Conservation (phyloP, 2,113 vertebrate species). For the Eira barbara region DNA sequence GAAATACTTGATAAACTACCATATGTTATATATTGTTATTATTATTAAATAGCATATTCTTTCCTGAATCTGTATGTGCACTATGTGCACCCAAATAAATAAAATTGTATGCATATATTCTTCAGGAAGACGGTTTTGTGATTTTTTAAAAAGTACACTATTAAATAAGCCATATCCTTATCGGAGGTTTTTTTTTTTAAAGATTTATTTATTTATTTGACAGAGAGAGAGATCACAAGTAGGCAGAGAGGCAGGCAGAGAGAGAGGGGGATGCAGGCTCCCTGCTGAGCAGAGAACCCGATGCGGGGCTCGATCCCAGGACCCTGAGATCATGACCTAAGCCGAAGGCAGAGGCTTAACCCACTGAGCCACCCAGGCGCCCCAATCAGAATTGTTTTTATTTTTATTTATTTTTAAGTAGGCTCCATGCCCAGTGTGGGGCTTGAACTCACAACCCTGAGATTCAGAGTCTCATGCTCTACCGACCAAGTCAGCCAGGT, state of each 20-base stretch:
- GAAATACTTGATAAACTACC: conserved; percentile 7
- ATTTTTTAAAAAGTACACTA: background rate
- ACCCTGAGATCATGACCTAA: no score
- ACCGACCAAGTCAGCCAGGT: background rate
- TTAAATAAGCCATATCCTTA: background rate
- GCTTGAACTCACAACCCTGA: background rate
- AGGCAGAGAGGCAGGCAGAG: no score
- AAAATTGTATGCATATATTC: conserved; percentile 5
- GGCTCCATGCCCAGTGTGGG: background rate
- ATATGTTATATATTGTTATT: background rate
- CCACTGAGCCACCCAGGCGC: no score
- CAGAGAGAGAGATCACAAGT: no score
- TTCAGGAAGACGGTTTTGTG: background rate
- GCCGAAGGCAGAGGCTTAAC: no score
- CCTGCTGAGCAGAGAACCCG: no score
- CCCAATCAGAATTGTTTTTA: background rate
- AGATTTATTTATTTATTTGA: background rate
- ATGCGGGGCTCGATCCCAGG: no score
- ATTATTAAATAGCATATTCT: conserved; percentile 3
- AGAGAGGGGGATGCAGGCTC: no score
- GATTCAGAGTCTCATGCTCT: background rate
- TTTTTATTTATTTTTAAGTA: background rate
- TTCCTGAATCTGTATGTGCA: background rate
- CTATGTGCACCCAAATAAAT: background rate
- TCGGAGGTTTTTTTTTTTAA: background rate